Conservation (phyloP, 1,140 invertebrate species). For the Drepana arcuata region DNA sequence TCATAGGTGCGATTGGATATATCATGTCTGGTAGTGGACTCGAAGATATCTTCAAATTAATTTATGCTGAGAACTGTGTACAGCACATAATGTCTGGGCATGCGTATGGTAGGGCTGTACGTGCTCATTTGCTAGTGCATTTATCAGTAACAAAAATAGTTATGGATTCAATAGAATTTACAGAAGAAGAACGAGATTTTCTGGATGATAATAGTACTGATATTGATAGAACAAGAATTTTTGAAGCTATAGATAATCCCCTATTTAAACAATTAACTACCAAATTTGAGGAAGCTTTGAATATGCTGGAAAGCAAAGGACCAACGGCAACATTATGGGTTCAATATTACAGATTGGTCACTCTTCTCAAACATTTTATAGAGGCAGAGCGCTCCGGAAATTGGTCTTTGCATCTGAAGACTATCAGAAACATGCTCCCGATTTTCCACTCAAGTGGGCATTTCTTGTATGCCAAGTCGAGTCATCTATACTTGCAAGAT, state of each 20-base stretch:
- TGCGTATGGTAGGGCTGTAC: slow-evolving; percentile 42
- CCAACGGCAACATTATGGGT: background rate
- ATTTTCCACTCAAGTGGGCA: background rate
- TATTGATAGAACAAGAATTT: slow-evolving; percentile 1
- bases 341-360: background rate
- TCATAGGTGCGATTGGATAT: slow-evolving; percentile 42
- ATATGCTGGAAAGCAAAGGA: background rate
- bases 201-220: slow-evolving; percentile 10
- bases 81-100: slow-evolving; percentile 25
- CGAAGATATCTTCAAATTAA: slow-evolving; percentile 23
- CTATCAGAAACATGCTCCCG: background rate
- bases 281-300: background rate
- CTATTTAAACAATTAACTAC: slow-evolving; percentile 1
- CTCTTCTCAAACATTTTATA: background rate
- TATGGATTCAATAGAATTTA: slow-evolving; percentile 10
- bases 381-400: background rate
- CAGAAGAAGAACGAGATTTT: slow-evolving; percentile 5
- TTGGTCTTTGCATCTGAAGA: background rate
- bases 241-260: no score
- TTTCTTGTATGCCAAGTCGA: background rate
- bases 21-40: slow-evolving; percentile 47
- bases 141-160: slow-evolving; percentile 18
- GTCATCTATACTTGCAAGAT: background rate
- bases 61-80: slow-evolving; percentile 41
- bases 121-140: slow-evolving; percentile 44